Evolutionary conservation across 2,888 invertebrate genomes (phyloP).

Genomic region (Philereme transversata): DNA sequence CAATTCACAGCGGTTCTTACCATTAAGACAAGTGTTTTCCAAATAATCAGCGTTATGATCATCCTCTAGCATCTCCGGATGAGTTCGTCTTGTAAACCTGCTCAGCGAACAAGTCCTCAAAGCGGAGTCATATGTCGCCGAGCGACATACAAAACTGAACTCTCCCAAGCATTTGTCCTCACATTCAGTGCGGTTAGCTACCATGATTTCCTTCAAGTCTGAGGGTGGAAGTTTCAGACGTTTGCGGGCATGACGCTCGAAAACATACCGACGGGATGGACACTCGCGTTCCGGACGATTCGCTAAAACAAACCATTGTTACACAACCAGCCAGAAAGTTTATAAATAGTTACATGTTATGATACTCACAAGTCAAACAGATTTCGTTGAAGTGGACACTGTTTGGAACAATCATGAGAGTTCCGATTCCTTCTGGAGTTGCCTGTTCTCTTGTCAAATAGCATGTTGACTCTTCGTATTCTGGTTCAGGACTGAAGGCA

Average conservation of each 20-base stretch:
- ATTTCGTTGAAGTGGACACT: slow-evolving; percentile 96
- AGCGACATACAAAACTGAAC: slow-evolving; percentile 94
- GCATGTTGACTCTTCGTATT: slow-evolving; percentile 95
- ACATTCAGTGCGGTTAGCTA: slow-evolving; percentile 94
- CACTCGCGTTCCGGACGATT: slow-evolving; percentile 95
- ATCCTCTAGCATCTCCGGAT: slow-evolving; percentile 92
- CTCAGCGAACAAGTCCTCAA: slow-evolving; percentile 92
- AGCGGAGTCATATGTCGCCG: slow-evolving; percentile 92
- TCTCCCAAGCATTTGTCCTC: slow-evolving; percentile 95
- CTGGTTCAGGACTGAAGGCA: slow-evolving; percentile 91
- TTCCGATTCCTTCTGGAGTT: slow-evolving; percentile 94
- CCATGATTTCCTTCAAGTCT: slow-evolving; percentile 93
- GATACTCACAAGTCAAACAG: slow-evolving; percentile 91
- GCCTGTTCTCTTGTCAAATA: slow-evolving; percentile 94
- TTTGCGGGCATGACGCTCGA: slow-evolving; percentile 93
- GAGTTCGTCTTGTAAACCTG: slow-evolving; percentile 92
- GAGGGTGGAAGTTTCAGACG: slow-evolving; percentile 91
- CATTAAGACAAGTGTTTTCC: slow-evolving; percentile 95
- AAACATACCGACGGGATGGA: slow-evolving; percentile 93
- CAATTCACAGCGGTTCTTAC: slow-evolving; percentile 69
- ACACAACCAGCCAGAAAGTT: slow-evolving; percentile 25
- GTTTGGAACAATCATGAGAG: slow-evolving; percentile 94
- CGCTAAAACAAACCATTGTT: slow-evolving; percentile 65
- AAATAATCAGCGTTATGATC: slow-evolving; percentile 95
- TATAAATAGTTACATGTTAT: slow-evolving; percentile 16